Evolutionary conservation across 2,888 invertebrate genomes (phyloP).

Genomic region (Teinopalpus imperialis): DNA sequence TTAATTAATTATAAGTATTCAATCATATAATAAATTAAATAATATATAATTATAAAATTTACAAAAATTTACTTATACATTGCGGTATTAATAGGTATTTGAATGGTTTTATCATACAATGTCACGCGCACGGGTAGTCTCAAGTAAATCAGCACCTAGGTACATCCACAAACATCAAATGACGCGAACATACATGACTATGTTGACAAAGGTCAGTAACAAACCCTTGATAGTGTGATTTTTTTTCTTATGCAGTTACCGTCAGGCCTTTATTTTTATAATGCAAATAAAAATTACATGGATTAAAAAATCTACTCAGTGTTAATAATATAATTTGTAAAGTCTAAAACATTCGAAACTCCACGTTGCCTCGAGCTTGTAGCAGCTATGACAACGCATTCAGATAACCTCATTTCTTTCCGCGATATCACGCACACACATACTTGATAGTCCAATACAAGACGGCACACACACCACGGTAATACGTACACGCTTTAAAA

Average conservation of each 20-base stretch:
- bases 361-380: slow-evolving; percentile 33
- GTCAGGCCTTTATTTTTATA: no score
- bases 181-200: neutral
- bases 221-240: neutral
- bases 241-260: slow-evolving; percentile 1
- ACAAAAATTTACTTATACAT: no score
- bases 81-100: no score
- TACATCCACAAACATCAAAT: neutral
- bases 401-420: slow-evolving; percentile 82
- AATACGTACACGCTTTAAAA: slow-evolving; percentile 34
- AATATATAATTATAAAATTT: no score
- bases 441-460: slow-evolving; percentile 28
- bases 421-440: slow-evolving; percentile 56
- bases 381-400: slow-evolving; percentile 73
- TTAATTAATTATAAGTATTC: no score
- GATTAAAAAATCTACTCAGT: neutral
- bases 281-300: no score
- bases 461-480: slow-evolving; percentile 34
- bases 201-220: neutral
- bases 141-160: no score
- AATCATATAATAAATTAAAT: no score
- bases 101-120: no score
- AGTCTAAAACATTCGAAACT: slow-evolving; percentile 14
- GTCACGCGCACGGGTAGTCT: no score
- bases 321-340: neutral